phyloP scores from a whole-genome alignment of 2,797 vertebrate species.

The Enteromius unitaeniatus region DNA sequence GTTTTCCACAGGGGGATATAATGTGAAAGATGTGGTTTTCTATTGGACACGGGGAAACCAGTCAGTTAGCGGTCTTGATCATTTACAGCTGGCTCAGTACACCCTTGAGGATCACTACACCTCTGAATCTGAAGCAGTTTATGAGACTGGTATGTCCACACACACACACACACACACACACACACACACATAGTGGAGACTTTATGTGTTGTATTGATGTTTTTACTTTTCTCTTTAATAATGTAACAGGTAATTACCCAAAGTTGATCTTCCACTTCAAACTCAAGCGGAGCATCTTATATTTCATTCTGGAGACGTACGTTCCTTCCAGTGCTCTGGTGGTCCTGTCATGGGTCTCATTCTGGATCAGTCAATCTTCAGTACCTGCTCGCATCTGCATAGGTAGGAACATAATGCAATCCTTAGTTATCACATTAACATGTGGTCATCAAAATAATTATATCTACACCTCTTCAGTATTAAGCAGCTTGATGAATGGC shows the following conservation, averaged over 20 bases:
- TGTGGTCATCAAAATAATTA: neutral
- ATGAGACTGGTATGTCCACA: conserved; percentile 85
- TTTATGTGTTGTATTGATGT: neutral
- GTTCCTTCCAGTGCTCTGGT: conserved; percentile 91
- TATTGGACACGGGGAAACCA: conserved; percentile 94
- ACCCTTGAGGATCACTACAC: conserved; percentile 92
- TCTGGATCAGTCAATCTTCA: conserved; percentile 93
- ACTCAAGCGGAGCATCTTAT: conserved; percentile 90
- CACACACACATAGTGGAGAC: neutral
- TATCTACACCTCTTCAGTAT: neutral
- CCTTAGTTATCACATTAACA: neutral
- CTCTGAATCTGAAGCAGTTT: conserved; percentile 89
- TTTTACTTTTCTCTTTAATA: neutral
- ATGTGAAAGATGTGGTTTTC: conserved; percentile 91
- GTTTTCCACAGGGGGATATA: conserved; percentile 86
- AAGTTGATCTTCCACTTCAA: conserved; percentile 92
- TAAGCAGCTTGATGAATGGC: neutral
- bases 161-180: neutral
- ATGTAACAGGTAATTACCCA: conserved; percentile 82
- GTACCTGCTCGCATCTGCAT: conserved; percentile 92
- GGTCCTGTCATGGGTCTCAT: conserved; percentile 92
- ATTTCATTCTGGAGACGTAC: conserved; percentile 92
- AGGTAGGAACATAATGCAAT: conserved; percentile 72
- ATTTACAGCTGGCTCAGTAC: conserved; percentile 88
- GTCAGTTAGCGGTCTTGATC: conserved; percentile 88